These are phyloP conservation scores for Gisinianus flammeolus DNA, from an alignment of 2,888 invertebrate genomes.

Conservation along the genomic window DNA sequence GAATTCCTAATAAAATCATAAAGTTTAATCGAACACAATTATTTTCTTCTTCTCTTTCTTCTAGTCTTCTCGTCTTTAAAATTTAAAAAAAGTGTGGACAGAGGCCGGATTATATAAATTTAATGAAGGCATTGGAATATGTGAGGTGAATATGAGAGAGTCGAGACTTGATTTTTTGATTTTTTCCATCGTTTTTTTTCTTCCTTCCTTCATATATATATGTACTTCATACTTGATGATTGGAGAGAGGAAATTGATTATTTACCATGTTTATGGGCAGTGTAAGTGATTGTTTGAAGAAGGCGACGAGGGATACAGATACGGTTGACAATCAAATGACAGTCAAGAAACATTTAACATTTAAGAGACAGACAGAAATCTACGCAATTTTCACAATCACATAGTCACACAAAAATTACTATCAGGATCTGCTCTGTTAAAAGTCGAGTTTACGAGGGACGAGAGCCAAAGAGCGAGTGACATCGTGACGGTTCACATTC, in stretches of 20 bases:
- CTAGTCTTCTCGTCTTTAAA: neutral
- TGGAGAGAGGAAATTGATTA: too few species aligned
- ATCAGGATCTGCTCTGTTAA: neutral
- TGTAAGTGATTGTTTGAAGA: too few species aligned
- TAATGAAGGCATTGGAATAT: too few species aligned
- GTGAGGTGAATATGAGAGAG: neutral
- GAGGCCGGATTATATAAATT: too few species aligned
- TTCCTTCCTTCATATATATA: too few species aligned
- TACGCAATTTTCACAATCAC: constrained; percentile 5
- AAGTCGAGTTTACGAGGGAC: neutral
- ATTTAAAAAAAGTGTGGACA: neutral
- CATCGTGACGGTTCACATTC: neutral
- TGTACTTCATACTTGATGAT: too few species aligned
- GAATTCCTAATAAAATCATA: neutral
- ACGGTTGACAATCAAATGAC: too few species aligned
- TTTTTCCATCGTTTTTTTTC: too few species aligned
- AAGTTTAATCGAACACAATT: neutral
- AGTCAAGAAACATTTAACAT: too few species aligned
- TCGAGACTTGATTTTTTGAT: neutral
- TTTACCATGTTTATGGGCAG: too few species aligned
- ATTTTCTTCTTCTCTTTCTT: too few species aligned
- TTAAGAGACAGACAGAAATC: neutral
- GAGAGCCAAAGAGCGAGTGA: neutral
- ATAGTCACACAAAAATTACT: constrained; percentile 5
- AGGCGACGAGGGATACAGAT: too few species aligned